These are phyloP conservation scores for Okamejei kenojei DNA, from an alignment of 2,797 vertebrate species.

Conservation along the genomic window DNA sequence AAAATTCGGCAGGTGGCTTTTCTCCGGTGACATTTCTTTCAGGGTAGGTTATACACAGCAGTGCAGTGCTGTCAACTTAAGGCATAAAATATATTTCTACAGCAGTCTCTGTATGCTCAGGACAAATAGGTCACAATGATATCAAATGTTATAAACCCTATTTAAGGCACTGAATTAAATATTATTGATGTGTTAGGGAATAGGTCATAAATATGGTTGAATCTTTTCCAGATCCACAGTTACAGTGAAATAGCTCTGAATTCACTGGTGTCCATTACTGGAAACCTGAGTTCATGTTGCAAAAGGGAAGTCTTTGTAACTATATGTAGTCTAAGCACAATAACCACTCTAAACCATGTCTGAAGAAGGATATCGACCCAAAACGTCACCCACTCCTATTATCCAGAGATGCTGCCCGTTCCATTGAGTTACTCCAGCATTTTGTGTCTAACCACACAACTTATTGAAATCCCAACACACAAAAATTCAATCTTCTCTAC, in stretches of 20 bases:
- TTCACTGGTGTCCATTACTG: slow-evolving; percentile 45
- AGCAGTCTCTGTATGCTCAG: not conserved
- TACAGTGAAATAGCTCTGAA: slow-evolving; percentile 41
- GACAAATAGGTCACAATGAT: slow-evolving; percentile 37
- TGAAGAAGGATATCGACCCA: too few species aligned
- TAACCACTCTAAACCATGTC: not conserved
- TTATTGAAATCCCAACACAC: not conserved
- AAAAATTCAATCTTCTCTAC: not conserved
- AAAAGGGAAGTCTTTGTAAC: not conserved
- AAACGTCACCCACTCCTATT: too few species aligned
- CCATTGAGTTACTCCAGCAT: too few species aligned
- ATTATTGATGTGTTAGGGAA: slow-evolving; percentile 43
- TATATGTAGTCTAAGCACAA: not conserved
- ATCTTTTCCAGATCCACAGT: slow-evolving; percentile 43
- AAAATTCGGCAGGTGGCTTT: slow-evolving; percentile 34
- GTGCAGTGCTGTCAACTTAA: slow-evolving; percentile 7
- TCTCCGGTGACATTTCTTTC: slow-evolving; percentile 32
- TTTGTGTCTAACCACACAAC: not conserved
- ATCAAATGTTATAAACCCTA: slow-evolving; percentile 39
- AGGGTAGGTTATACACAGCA: not conserved
- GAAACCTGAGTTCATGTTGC: slow-evolving; percentile 38
- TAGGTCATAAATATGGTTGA: slow-evolving; percentile 43
- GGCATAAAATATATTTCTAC: slow-evolving; percentile 12
- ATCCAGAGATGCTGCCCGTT: too few species aligned
- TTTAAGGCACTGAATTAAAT: slow-evolving; percentile 43